phyloP scores from a whole-genome alignment of 2,113 vertebrate species.

The Aegithalos caudatus region DNA sequence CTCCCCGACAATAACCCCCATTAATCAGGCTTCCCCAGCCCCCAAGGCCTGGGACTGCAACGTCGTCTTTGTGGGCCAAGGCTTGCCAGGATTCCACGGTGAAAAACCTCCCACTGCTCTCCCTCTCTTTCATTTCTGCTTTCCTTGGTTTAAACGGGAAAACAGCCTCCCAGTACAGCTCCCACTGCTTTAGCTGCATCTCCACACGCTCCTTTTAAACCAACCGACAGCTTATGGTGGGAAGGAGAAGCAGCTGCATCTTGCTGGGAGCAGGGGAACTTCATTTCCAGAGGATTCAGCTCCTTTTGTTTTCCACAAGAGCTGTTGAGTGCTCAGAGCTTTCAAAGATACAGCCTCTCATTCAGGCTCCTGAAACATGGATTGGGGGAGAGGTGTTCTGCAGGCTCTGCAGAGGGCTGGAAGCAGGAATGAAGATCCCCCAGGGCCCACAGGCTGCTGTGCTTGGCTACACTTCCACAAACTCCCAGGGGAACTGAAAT shows the following conservation, averaged over 20 bases:
- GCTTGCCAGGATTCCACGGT: not conserved
- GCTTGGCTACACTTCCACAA: not conserved
- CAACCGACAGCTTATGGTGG: not conserved
- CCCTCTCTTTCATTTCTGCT: not conserved
- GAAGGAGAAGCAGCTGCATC: constrained; percentile 23
- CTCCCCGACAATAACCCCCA: constrained; percentile 39
- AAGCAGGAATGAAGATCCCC: not conserved
- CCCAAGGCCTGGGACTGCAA: not conserved
- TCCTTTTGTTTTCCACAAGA: constrained; percentile 29
- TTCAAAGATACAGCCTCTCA: not conserved
- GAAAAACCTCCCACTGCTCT: constrained; percentile 3
- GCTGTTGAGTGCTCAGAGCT: not conserved
- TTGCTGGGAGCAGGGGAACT: not conserved
- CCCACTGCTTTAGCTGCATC: not conserved
- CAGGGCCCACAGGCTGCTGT: not conserved
- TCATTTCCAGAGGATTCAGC: not conserved
- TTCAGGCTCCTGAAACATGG: not conserved
- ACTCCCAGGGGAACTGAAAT: not conserved
- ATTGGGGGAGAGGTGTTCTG: not conserved
- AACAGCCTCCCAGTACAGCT: not conserved
- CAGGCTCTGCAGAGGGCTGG: not conserved
- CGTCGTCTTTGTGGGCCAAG: not conserved
- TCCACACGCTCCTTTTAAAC: not conserved
- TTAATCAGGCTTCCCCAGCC: constrained; percentile 54
- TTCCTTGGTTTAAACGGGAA: not conserved